Evolutionary conservation across 2,888 invertebrate genomes (phyloP).

Genomic region (Nymphalis c-album): DNA sequence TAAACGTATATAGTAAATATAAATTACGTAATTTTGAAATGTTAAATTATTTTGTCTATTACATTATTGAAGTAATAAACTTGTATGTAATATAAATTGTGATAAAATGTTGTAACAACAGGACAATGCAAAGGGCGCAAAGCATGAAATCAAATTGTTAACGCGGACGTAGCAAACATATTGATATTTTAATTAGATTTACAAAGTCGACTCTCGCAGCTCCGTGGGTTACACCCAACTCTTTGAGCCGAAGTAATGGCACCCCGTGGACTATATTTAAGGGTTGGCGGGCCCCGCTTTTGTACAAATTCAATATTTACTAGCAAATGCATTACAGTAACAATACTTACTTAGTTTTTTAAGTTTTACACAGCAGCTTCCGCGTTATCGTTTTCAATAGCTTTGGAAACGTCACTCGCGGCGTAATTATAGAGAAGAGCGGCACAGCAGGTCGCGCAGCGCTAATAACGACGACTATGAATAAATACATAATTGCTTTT

Average conservation of each 20-base stretch:
- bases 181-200: conserved; percentile 82
- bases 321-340: conserved; percentile 80
- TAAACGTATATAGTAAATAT: neutral
- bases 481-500: conserved; percentile 70
- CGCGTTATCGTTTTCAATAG: conserved; percentile 81
- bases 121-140: conserved; percentile 52
- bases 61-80: conserved; percentile 3
- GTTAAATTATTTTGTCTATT: neutral
- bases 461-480: conserved; percentile 59
- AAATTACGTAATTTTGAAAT: neutral
- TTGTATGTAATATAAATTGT: conserved; percentile 5
- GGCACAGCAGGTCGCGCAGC: conserved; percentile 72
- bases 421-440: conserved; percentile 76
- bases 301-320: conserved; percentile 80
- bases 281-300: conserved; percentile 75
- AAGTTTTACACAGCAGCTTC: conserved; percentile 77
- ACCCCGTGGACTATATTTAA: conserved; percentile 77
- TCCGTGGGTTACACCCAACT: conserved; percentile 74
- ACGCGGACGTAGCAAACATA: conserved; percentile 76
- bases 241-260: conserved; percentile 79
- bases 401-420: conserved; percentile 73
- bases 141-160: conserved; percentile 80
- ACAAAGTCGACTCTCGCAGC: conserved; percentile 72
- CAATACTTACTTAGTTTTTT: conserved; percentile 79
- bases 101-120: conserved; percentile 13